Percentiles rank a stretch among this genome's conserved stretches.
phyloP scores from a whole-genome alignment of 2,888 invertebrate species.

The Endomychus coccineus region DNA sequence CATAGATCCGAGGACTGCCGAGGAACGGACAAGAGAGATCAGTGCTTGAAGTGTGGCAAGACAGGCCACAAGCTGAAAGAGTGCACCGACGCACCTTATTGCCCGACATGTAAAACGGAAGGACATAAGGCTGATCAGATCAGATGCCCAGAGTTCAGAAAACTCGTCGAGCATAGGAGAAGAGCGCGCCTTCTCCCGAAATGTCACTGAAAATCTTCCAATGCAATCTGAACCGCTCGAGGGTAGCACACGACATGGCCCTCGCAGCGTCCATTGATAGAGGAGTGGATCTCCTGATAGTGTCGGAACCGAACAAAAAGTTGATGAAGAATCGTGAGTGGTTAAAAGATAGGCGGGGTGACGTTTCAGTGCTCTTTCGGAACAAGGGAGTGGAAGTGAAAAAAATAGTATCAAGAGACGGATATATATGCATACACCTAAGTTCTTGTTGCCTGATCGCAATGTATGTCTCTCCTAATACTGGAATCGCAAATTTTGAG shows the following conservation, averaged over 20 bases:
- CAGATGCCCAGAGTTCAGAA: background rate
- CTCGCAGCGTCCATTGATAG: background rate
- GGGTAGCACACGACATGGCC: constrained; percentile 1
- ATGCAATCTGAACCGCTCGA: background rate
- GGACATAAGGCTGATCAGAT: too few relatives aligned
- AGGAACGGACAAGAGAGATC: background rate
- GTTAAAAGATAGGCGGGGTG: too few relatives aligned
- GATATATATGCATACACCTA: too few relatives aligned
- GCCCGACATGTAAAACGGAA: background rate
- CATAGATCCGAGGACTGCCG: background rate
- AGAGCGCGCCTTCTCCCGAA: background rate
- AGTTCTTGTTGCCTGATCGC: too few relatives aligned
- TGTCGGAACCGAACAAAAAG: too few relatives aligned
- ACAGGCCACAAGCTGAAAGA: background rate
- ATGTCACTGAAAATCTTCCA: background rate
- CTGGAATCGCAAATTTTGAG: background rate
- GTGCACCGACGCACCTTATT: background rate
- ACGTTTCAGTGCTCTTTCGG: too few relatives aligned
- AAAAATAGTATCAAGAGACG: too few relatives aligned
- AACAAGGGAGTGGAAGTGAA: too few relatives aligned
- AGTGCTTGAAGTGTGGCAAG: background rate
- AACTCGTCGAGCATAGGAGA: background rate
- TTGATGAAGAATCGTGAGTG: too few relatives aligned
- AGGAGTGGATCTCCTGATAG: too few relatives aligned
- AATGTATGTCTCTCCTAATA: constrained; percentile 1